Base-by-base conservation (phyloP, 2,888 invertebrate species). In the Hypomecis punctinalis region DNA sequence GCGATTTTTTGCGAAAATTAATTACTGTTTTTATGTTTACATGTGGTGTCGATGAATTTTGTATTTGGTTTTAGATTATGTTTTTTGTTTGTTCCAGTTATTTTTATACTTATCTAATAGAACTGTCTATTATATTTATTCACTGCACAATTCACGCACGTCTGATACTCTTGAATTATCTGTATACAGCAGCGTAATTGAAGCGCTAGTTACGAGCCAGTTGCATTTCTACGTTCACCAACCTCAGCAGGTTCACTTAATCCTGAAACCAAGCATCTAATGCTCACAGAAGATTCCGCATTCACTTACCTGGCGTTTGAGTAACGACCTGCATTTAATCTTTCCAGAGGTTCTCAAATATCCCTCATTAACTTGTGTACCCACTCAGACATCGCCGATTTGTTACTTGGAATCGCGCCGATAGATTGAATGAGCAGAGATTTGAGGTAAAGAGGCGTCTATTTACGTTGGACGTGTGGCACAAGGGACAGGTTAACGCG, bases 361-460 rank as follows among this genome's bases (percentile, higher is more conserved):
- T 84, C 86, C 80, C 88, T 92, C 91, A 91, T 92, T 92, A 92
- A 87, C 89, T 88, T 85, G 85, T 89, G 86, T 90, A 88, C 88
- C 85, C 88, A 86, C 88, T 85, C 86, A 86, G 87, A 86, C 86
- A 86, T 87, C 84, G 80, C 73, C 88, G 83, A 91, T 91, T 91
- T 91, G 89, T 91, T 84, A 88, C 86, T 82, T 82, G 76, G 80
- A 86, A 88, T 85, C 81, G 84, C 78, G 88, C 75, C 81, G 86
- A 91, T 89, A 81, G 88, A 88, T 86, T 87, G 85, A 89, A 84
- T 78, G 82, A 87, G 80, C 76, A 72, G 72, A 76, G 84, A 85
- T 85, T 84, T 81, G 77, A 80, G 77, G 73, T 63, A 55, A 69
- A 66, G 70, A 61, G 57, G 57, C 63, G 61, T 63, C 63, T 63